Evolutionary conservation across 1,140 invertebrate species (phyloP), one percentile per base, ranked within the genome.

Genomic region (Drosophila pseudoananassae): DNA sequence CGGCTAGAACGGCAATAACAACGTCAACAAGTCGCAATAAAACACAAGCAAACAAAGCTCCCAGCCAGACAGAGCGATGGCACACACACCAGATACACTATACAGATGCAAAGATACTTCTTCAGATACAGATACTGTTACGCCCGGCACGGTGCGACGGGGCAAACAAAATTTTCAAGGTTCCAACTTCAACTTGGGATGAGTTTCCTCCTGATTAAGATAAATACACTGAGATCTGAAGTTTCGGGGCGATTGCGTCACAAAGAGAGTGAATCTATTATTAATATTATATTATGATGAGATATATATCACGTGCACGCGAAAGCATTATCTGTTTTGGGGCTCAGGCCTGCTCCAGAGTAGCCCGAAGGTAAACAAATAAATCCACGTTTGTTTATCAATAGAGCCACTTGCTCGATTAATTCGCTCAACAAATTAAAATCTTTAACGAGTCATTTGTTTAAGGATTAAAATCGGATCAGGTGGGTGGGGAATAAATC

Each of bases 1-100:
- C 38, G 38, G 59, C 8, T 25, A 40, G 17, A 65, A 38, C 61
- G 25, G 49, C 49, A 68, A 66, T 53, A 68, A 53, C 40, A 68
- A 68, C 79, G 79, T 73, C 68, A 78, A 83, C 75, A 74, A 78
- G 75, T 72, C 70, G 75, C 70, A 58, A 84, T 84, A 83, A 83
- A 83, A 78, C 50, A 76, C 64, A 83, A 71, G 82, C 52, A 78
- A 56, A 72, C 63, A 69, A 46, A 56, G 2, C 63, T 29, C 14
- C 12, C 51, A 31, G 50, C 43, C 23, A 54, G 43, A 65, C 58
- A 64, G 56, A 56, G 25, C 23, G 23, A n/a, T n/a, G n/a, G n/a
- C 20, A 20, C 20, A 20, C 20, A 20, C 20, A 20, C 20, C 58
- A 64, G 56, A 55, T 23, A 56, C 29, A 51, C 31, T 15, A 43